Conservation (phyloP, 2,113 vertebrate genomes). For the Spermophilus dauricus region DNA sequence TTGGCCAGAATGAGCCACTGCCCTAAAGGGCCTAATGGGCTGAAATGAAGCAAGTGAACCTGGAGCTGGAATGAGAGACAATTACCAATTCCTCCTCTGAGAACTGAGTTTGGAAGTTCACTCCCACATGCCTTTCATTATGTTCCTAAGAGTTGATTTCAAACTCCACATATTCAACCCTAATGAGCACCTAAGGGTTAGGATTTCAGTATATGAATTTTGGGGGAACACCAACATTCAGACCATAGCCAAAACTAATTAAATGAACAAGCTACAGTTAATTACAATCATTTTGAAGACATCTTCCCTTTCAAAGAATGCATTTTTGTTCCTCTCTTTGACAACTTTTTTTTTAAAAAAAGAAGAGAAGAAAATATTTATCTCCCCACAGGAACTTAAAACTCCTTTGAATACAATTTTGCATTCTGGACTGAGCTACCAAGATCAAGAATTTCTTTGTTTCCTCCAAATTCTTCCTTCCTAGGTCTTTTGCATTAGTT, state of each 20-base stretch:
- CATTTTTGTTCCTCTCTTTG: neutral
- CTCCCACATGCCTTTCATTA: no score
- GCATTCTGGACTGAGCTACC: neutral
- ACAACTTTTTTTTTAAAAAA: neutral
- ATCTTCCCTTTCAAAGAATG: neutral
- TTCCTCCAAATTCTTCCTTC: neutral
- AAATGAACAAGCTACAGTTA: neutral
- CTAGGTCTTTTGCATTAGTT: neutral
- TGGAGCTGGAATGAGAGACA: no score
- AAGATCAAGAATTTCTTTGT: neutral
- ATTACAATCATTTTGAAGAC: conserved; percentile 4
- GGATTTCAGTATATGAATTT: neutral
- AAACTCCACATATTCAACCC: no score
- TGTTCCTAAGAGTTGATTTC: no score
- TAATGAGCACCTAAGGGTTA: no score
- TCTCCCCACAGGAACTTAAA: neutral
- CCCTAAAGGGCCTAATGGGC: no score
- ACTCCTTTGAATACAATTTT: neutral
- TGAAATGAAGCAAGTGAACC: no score
- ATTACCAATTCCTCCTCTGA: no score
- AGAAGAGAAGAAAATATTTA: neutral
- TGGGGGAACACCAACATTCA: neutral
- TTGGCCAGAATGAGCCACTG: no score
- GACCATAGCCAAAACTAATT: neutral
- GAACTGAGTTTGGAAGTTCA: no score